phyloP scores from a whole-genome alignment of 2,888 invertebrate genomes.

The Amblyteles armatorius region DNA sequence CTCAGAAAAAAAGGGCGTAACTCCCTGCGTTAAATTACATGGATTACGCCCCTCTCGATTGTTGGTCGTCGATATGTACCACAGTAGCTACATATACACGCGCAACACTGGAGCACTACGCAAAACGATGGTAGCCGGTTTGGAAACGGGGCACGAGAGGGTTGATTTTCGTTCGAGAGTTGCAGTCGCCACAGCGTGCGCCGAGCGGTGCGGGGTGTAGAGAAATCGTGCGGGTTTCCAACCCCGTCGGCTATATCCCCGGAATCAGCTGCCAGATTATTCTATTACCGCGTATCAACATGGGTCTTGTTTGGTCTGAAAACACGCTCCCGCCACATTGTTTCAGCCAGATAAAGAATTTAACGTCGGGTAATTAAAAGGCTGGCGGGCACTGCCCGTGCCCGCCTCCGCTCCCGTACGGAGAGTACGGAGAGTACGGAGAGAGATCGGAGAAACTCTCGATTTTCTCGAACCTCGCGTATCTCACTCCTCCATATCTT shows the following conservation, averaged over 20 bases:
- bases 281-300: constrained; percentile 90
- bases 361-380: constrained; percentile 88
- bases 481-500: constrained; percentile 31
- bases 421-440: not conserved
- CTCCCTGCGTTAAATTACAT: too few species aligned
- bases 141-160: constrained; percentile 67
- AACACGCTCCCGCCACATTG: constrained; percentile 86
- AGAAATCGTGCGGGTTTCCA: constrained; percentile 82
- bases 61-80: constrained; percentile 1
- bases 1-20: too few species aligned
- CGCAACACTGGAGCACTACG: not conserved
- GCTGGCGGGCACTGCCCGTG: constrained; percentile 72
- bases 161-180: constrained; percentile 78
- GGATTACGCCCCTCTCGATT: too few species aligned
- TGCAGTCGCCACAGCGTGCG: constrained; percentile 16
- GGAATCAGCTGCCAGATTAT: constrained; percentile 88
- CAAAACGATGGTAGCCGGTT: constrained; percentile 26
- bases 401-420: constrained; percentile 13
- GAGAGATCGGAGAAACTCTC: constrained; percentile 7
- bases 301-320: constrained; percentile 89
- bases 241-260: constrained; percentile 84
- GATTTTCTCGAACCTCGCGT: constrained; percentile 1
- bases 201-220: constrained; percentile 51
- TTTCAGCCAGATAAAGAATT: constrained; percentile 89
- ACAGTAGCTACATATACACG: not conserved